Percentiles rank a stretch among this genome's conserved stretches.
Evolutionary conservation across 2,797 vertebrate species (phyloP).

Genomic region (Periparus ater): DNA sequence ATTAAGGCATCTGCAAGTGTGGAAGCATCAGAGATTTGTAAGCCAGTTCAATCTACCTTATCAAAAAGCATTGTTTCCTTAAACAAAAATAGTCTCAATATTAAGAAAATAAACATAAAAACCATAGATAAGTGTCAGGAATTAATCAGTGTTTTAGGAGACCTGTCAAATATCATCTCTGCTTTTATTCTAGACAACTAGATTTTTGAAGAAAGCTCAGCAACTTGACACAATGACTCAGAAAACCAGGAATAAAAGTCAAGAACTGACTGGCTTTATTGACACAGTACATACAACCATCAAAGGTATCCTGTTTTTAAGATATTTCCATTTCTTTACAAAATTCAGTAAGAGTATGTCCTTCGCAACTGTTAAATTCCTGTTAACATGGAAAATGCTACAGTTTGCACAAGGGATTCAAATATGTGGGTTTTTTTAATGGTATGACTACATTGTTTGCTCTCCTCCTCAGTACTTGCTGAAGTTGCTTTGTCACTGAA

Average conservation of each 20-base stretch:
- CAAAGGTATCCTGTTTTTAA: constrained; percentile 75
- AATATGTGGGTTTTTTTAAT: not conserved
- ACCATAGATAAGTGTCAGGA: not conserved
- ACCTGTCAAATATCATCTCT: not conserved
- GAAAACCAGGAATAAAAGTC: constrained; percentile 70
- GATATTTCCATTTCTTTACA: not conserved
- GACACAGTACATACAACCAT: constrained; percentile 72
- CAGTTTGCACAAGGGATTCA: not conserved
- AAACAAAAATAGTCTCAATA: not conserved
- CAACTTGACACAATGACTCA: constrained; percentile 67
- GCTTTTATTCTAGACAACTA: constrained; percentile 74
- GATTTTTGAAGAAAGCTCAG: constrained; percentile 60
- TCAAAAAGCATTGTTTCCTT: not conserved
- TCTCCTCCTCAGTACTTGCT: constrained; percentile 76
- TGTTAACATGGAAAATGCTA: not conserved
- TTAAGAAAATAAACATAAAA: not conserved
- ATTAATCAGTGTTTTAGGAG: not conserved
- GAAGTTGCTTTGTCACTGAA: constrained; percentile 79
- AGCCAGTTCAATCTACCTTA: not conserved
- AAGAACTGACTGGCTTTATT: constrained; percentile 75
- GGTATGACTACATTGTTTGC: not conserved
- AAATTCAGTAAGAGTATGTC: not conserved
- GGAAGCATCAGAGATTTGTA: not conserved
- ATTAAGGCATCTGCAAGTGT: not conserved
- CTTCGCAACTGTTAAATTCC: not conserved